Conservation (phyloP, 2,113 vertebrate species). For the Pyxicephalus adspersus region DNA sequence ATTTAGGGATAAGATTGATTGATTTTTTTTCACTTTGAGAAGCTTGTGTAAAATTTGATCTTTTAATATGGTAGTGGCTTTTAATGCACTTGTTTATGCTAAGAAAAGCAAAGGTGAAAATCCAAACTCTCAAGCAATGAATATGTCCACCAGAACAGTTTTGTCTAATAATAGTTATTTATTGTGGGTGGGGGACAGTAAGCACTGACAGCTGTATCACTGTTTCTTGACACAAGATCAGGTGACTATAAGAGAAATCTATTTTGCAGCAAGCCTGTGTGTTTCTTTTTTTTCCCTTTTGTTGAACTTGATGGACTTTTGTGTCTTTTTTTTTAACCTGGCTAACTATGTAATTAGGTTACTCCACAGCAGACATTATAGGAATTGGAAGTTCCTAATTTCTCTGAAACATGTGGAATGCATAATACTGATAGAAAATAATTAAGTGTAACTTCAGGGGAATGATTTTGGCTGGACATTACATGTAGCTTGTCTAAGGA, state of each 20-base stretch:
- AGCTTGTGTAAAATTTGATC: no score
- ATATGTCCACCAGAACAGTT: no score
- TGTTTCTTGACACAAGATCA: constrained; percentile 30
- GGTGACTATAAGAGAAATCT: constrained; percentile 34
- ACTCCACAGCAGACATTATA: constrained; percentile 18
- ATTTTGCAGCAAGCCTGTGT: constrained; percentile 1
- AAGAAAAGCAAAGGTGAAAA: no score
- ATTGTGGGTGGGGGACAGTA: constrained; percentile 12
- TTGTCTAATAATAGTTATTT: constrained; percentile 12
- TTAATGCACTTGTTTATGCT: no score
- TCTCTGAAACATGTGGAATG: constrained; percentile 43
- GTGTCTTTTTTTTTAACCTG: no score
- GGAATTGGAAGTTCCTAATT: constrained; percentile 7
- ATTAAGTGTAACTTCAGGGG: constrained; percentile 48
- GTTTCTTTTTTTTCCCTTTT: no score
- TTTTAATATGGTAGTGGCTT: no score
- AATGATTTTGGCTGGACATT: constrained; percentile 26
- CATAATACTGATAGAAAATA: constrained; percentile 45
- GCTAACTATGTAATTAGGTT: no score
- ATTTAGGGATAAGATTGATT: no score
- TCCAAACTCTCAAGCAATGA: no score
- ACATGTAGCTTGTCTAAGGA: background rate
- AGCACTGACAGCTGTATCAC: constrained; percentile 25
- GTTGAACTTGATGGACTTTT: no score
- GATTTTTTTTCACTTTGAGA: no score